A percentile compares a stretch with the other conserved stretches of the same genome.
These are phyloP conservation scores for Eilema griseolum DNA, from an alignment of 2,888 invertebrate species.

Conservation along the genomic window DNA sequence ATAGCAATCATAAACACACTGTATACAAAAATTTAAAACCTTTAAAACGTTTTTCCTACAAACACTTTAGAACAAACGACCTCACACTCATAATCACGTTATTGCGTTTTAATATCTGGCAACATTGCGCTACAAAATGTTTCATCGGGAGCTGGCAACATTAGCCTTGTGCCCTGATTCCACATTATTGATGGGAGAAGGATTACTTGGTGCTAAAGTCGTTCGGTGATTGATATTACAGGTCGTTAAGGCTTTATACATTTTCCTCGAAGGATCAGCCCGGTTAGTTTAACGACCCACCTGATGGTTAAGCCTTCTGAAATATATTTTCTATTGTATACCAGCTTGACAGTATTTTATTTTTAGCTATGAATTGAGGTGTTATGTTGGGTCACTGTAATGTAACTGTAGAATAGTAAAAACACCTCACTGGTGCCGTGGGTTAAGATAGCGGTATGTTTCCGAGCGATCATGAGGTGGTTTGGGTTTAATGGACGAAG, in stretches of 20 bases:
- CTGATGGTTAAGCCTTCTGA: slow-evolving; percentile 48
- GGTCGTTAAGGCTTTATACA: slow-evolving; percentile 54
- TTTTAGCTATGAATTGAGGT: not conserved
- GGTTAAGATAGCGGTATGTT: not conserved
- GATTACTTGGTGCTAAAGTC: slow-evolving; percentile 49
- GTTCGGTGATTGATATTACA: slow-evolving; percentile 55
- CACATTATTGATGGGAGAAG: slow-evolving; percentile 54
- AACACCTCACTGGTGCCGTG: not conserved
- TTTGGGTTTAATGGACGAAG: not conserved
- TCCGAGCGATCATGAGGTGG: not conserved
- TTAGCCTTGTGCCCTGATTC: slow-evolving; percentile 47
- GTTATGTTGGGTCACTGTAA: not conserved
- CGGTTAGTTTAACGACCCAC: slow-evolving; percentile 46
- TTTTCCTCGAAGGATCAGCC: slow-evolving; percentile 47
- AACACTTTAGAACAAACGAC: not conserved
- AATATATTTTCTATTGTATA: slow-evolving; percentile 14
- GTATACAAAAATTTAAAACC: not conserved
- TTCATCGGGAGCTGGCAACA: slow-evolving; percentile 14
- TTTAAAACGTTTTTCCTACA: not conserved
- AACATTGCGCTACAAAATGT: slow-evolving; percentile 7
- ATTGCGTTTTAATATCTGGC: slow-evolving; percentile 8
- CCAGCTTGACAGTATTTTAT: not conserved
- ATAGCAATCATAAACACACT: not conserved
- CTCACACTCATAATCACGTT: slow-evolving; percentile 8
- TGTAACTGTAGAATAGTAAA: not conserved